Conservation (phyloP, 37 sponge, comb jelly and placozoan species). For the Diacarnus erythraeanus region DNA sequence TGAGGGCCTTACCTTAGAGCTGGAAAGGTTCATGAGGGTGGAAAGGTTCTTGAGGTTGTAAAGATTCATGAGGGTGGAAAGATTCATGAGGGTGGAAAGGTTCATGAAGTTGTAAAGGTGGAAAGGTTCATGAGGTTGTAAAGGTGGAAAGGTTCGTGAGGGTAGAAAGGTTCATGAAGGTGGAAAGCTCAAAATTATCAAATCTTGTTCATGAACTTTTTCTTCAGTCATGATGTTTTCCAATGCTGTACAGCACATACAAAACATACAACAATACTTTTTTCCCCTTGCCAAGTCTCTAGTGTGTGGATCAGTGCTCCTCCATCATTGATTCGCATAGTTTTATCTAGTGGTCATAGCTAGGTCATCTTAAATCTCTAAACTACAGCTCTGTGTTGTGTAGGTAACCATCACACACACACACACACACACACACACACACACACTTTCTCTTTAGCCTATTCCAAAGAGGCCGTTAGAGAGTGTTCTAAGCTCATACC, state of each 20-base stretch:
- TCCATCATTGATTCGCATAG: no score
- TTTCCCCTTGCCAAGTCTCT: no score
- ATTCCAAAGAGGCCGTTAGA: constrained; percentile 37
- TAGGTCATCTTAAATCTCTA: neutral
- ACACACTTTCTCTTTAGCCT: neutral
- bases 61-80: neutral
- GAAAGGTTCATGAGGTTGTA: neutral
- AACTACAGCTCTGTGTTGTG: neutral
- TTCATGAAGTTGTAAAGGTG: neutral
- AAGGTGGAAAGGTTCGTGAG: neutral
- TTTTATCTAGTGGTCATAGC: neutral
- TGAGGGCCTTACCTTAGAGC: neutral
- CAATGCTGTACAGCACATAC: no score
- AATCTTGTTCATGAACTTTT: no score
- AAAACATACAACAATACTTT: no score
- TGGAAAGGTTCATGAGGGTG: neutral
- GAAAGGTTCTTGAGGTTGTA: neutral
- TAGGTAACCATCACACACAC: constrained; percentile 4
- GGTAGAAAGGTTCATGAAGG: neutral
- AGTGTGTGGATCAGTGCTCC: no score
- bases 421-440: constrained; percentile 7
- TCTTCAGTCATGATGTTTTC: no score
- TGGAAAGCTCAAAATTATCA: neutral
- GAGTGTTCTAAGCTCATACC: constrained; percentile 43
- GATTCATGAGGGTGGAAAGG: neutral